phyloP scores from a whole-genome alignment of 1,140 invertebrate species.

The Panonychus citri region DNA sequence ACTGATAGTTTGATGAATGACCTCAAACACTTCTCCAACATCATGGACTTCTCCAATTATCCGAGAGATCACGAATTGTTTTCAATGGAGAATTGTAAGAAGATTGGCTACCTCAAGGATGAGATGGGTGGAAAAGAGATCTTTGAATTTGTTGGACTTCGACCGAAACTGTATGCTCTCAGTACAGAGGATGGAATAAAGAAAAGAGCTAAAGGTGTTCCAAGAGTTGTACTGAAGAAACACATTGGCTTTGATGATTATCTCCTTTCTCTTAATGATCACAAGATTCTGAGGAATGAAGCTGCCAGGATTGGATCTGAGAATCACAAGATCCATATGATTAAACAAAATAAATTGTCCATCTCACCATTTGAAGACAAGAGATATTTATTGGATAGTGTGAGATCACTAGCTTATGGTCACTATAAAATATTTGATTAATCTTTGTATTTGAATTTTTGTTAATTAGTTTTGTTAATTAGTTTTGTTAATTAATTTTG shows the following conservation, averaged over 20 bases:
- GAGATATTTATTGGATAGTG: too few relatives aligned
- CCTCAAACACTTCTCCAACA: conserved; percentile 10
- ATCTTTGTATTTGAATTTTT: too few relatives aligned
- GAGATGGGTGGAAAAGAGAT: conserved; percentile 23
- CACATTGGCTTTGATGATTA: neutral
- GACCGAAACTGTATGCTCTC: conserved; percentile 18
- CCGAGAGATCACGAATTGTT: conserved; percentile 8
- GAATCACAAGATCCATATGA: neutral
- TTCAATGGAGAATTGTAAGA: conserved; percentile 24
- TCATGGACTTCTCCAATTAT: conserved; percentile 13
- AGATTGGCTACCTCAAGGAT: conserved; percentile 28
- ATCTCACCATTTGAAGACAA: too few relatives aligned
- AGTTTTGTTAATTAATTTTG: too few relatives aligned
- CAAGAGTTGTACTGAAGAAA: neutral
- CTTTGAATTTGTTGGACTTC: conserved; percentile 22
- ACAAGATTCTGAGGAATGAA: neutral
- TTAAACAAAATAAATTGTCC: too few relatives aligned
- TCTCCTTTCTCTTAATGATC: neutral
- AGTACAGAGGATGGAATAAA: conserved; percentile 6
- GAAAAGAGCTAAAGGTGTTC: neutral
- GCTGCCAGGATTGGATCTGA: neutral
- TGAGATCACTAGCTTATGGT: too few relatives aligned
- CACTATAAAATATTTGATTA: too few relatives aligned
- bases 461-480: too few relatives aligned
- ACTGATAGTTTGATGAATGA: conserved; percentile 11